phyloP scores from a whole-genome alignment of 2,888 invertebrate genomes.

The Elmis aenea region DNA sequence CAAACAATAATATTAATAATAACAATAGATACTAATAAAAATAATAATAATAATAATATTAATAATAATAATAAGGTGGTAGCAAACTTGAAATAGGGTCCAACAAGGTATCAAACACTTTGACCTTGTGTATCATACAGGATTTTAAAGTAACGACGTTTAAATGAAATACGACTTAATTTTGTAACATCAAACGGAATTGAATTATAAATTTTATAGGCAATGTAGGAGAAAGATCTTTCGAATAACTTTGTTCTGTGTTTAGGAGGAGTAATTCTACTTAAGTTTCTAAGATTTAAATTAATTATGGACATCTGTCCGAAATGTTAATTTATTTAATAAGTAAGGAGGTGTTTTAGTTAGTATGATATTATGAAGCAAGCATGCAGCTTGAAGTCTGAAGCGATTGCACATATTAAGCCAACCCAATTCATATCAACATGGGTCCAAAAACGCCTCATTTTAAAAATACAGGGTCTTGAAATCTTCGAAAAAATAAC shows the following conservation, averaged over 20 bases:
- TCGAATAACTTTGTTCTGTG: slow-evolving; percentile 2
- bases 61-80: too few relatives aligned
- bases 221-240: slow-evolving; percentile 2
- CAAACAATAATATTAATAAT: too few relatives aligned
- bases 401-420: slow-evolving; percentile 5
- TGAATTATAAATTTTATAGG: slow-evolving; percentile 1
- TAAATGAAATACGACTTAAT: too few relatives aligned
- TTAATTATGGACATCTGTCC: slow-evolving; percentile 2
- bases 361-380: slow-evolving; percentile 1
- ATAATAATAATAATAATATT: too few relatives aligned
- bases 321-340: neutral
- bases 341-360: neutral
- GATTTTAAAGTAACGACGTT: too few relatives aligned
- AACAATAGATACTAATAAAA: too few relatives aligned
- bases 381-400: neutral
- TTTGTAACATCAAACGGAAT: neutral
- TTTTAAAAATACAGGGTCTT: too few relatives aligned
- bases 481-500: too few relatives aligned
- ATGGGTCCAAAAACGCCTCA: too few relatives aligned
- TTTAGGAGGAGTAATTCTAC: neutral
- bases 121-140: too few relatives aligned
- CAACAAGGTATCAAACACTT: too few relatives aligned
- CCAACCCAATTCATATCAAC: neutral
- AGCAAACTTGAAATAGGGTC: too few relatives aligned
- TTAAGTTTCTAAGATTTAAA: neutral